Evolutionary conservation across 2,113 vertebrate species (phyloP), one percentile per base, ranked within the genome.

Genomic region (Stercorarius parasiticus): DNA sequence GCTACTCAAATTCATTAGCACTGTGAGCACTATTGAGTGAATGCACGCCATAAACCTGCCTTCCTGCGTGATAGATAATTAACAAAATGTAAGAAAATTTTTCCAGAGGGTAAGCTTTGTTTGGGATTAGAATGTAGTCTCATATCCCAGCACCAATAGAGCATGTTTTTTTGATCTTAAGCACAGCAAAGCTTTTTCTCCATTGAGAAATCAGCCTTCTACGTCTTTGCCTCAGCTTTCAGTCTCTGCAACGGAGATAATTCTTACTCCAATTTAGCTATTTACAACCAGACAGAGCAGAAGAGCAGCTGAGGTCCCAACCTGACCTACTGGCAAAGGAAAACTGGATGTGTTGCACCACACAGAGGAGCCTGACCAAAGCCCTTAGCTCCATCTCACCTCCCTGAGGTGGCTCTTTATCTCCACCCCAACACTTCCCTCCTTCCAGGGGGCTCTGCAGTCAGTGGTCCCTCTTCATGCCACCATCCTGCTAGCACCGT

Each of bases 1-100:
- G 86, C 76, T 50, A 43, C 89, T 77, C 92, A 66, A 81, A 86
- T 70, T 94, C 80, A 76, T 96, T 92, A 92, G 66, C 74, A 29
- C 27, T 71, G 40, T 26, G 43, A 93, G 64, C 59, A 73, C 64
- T 78, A 9, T 2, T 29, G 87, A 70, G 69, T 18, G 32, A 84
- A 72, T 4, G 18, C 40, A 67, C 2, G 29, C 87, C 88, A 77
- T 64, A 78, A 82, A 86, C 66, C 52, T 83, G 59, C 80, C 65
- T 71, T 91, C 49, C 34, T 69, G 17, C 11, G 1, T 19, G 42
- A 47, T 0, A 71, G n/a, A 70, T 43, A 86, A 80, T 43, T 49
- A 90, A 49, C 17, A 30, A 74, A 78, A 71, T 1, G 21, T 19
- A 91, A 81, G 36, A 25, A 74, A 78, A 71, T 19, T 65, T 58